Percentiles rank a stretch among this genome's conserved stretches.
These are phyloP conservation scores for Sarcoramphus papa DNA, from an alignment of 2,797 vertebrate species.

Conservation along the genomic window DNA sequence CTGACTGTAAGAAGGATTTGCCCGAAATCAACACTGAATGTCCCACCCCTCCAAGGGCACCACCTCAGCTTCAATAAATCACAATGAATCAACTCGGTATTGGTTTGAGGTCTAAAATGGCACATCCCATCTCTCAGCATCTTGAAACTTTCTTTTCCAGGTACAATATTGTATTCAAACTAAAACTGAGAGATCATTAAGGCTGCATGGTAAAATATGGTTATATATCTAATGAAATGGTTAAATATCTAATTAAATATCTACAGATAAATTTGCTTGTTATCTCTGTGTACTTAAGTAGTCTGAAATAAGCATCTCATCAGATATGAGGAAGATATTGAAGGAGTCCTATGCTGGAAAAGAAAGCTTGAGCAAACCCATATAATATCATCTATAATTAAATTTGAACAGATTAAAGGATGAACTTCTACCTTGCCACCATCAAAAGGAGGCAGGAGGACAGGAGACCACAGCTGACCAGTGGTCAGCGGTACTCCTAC, in stretches of 20 bases:
- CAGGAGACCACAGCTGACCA: neutral
- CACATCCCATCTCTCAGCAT: neutral
- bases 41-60: neutral
- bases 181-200: neutral
- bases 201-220: neutral
- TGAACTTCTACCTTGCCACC: neutral
- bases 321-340: too few relatives aligned
- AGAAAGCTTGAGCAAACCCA: neutral
- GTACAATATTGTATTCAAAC: neutral
- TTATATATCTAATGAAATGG: too few relatives aligned
- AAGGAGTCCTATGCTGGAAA: neutral
- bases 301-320: neutral
- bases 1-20: neutral
- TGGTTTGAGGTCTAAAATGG: neutral
- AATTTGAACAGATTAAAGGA: neutral
- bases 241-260: neutral
- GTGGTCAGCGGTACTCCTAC: neutral
- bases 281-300: neutral
- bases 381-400: neutral
- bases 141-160: neutral
- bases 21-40: neutral
- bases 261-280: neutral
- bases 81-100: neutral
- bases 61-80: neutral
- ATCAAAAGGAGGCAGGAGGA: neutral